Evolutionary conservation across 30 jellyfish, hydroid and myxozoan species (phyloP), one percentile per base, ranked within the genome.

Genomic region (Hydractinia echinata): DNA sequence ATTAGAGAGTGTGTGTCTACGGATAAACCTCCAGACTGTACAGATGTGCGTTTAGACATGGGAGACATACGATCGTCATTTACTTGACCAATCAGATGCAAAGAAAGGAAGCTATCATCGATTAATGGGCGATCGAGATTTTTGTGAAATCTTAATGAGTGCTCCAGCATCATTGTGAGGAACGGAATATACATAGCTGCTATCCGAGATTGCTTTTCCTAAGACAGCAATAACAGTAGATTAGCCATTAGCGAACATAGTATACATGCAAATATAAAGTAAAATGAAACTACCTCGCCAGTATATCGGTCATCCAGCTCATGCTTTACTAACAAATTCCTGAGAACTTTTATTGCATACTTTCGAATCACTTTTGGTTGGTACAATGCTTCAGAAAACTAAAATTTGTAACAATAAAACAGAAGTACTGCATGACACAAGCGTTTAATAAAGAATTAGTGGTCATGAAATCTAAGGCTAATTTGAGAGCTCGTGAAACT

Each of bases 291-390:
- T 13, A 82, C 85, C 85, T 67, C 85, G 51, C 48, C 49, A 19
- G 70, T 67, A 64, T 95, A 95, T 19, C 99, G 90, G 88, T 95
- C 99, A 83, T 95, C 99, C 16, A 95, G 87, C 78, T 95, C 96
- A 76, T 95, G 99, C 76, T 95, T 95, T 5, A 82, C 96, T 0
- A 95, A 76, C 49, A 95, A 66, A 66, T 95, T 89, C 72, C 99
- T 76, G 52, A 95, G 50, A 1, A 89, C 82, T 49, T 82, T 73
- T 55, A 95, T 82, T 3, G 99, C 96, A 76, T 55, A 82, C 10
- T 86, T 77, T 44, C 99, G 94, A 52, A 90, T 89, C 6, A 80
- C 94, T 82, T 86, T 86, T 52, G 97, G 96, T 76, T 95, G 95
- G 54, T 89, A 77, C 87, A 95, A 72, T 15, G 99, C 97, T 15